Evolutionary conservation across 2,888 invertebrate genomes (phyloP), one percentile per base, ranked within the genome.

Genomic region (Drosophila neotestacea): DNA sequence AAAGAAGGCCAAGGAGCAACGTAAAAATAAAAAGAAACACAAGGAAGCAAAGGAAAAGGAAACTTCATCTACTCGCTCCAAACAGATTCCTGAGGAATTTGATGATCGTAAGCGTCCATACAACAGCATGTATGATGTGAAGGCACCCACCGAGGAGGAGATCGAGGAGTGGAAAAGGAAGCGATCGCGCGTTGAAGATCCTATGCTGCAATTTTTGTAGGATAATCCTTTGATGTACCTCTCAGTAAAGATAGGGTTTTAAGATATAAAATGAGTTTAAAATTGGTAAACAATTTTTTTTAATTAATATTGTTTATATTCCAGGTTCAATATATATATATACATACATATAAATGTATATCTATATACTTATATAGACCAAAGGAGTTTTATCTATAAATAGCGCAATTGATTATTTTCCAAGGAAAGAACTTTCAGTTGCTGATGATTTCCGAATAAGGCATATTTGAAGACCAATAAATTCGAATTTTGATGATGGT

Each of bases 41-140:
- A 85, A 79, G 28, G 85, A 83, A 59, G 34, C 63, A 2, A 77
- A 68, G 27, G 69, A 70, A 1, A 61, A 44, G 27, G 46, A 59
- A 32, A 48, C 10, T 86, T 16, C 89, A 32, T 85, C 92, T 7
- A 30, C 1, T 4, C 56, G 54, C 13, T 51, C 69, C n/a, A 85
- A 77, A 11, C 47, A 60, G 0, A 30, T 38, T 5, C 38, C 65
- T 0, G 94, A 94, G 2, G 93, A 96, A 79, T 92, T 96, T 77
- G 98, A 98, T 91, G 99, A 99, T 89, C 94, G 98, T 13, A 98
- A 98, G 88, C 94, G 99, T 4, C 96, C 97, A 0, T 99, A 98
- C 92, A 98, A 99, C 92, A 98, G 97, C 88, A 97, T 97, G 96
- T 95, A 94, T 72, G 95, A 96, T 84, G 95, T 95, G 0, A 96